Evolutionary conservation across 1,140 invertebrate genomes (phyloP).

Genomic region (Asobara japonica): DNA sequence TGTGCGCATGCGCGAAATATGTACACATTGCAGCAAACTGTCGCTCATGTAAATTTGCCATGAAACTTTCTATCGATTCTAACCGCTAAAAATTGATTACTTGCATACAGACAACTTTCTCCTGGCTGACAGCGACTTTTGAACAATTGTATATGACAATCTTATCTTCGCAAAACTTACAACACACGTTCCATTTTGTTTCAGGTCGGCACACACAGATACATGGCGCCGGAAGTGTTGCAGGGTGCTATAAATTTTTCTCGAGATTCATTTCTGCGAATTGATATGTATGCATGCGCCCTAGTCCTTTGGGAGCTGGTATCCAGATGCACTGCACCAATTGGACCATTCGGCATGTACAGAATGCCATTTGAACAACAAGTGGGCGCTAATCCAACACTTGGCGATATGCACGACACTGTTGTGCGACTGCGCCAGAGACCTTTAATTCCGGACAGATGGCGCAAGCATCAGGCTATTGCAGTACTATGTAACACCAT

Average conservation of each 20-base stretch:
- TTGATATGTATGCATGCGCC: slow-evolving; percentile 98
- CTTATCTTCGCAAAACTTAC: neutral
- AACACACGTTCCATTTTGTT: neutral
- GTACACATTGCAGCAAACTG: too few relatives aligned
- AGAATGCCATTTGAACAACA: slow-evolving; percentile 94
- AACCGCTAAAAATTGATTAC: too few relatives aligned
- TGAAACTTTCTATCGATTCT: too few relatives aligned
- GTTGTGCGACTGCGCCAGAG: slow-evolving; percentile 82
- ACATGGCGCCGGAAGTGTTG: slow-evolving; percentile 98
- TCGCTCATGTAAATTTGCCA: too few relatives aligned
- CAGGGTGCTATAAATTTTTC: slow-evolving; percentile 98
- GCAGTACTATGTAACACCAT: slow-evolving; percentile 88
- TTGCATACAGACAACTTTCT: too few relatives aligned
- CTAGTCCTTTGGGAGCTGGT: slow-evolving; percentile 97
- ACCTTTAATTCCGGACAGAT: slow-evolving; percentile 83
- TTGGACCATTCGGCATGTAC: slow-evolving; percentile 84
- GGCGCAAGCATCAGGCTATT: slow-evolving; percentile 84
- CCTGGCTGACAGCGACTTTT: too few relatives aligned
- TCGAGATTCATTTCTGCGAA: slow-evolving; percentile 92
- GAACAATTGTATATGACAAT: neutral
- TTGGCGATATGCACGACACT: slow-evolving; percentile 97
- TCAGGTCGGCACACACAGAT: slow-evolving; percentile 90
- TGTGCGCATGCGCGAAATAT: too few relatives aligned
- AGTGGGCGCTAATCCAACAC: slow-evolving; percentile 90
- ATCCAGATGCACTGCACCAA: slow-evolving; percentile 79